phyloP scores from a whole-genome alignment of 1,140 invertebrate genomes.

The Heliconius hewitsoni region DNA sequence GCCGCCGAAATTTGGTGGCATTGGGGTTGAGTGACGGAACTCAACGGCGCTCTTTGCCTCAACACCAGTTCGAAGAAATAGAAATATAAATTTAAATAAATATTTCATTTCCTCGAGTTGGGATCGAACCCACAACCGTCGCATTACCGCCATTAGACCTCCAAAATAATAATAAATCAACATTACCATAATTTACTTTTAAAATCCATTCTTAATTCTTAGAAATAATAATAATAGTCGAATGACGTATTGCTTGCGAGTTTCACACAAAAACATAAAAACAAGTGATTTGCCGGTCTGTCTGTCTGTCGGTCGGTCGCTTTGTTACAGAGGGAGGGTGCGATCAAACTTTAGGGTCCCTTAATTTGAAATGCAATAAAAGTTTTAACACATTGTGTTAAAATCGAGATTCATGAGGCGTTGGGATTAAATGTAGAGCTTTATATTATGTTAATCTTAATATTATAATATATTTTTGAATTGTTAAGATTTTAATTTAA shows the following conservation, averaged over 20 bases:
- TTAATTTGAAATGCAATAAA: slow-evolving; percentile 8
- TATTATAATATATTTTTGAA: background rate
- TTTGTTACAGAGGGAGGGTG: background rate
- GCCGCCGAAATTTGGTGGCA: no score
- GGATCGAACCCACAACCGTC: no score
- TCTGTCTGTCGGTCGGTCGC: background rate
- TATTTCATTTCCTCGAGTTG: no score
- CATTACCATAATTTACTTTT: background rate
- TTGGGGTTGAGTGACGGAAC: no score
- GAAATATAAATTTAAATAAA: no score
- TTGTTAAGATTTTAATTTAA: background rate
- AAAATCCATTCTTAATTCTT: background rate
- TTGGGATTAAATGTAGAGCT: background rate
- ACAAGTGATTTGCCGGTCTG: background rate
- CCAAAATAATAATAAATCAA: background rate
- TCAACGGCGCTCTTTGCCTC: no score
- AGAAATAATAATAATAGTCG: background rate
- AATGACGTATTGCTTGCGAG: background rate
- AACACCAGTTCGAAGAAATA: no score
- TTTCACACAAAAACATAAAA: slow-evolving; percentile 10
- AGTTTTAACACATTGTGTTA: background rate
- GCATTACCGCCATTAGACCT: no score
- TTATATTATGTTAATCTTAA: background rate
- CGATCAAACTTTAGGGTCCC: background rate
- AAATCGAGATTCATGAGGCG: slow-evolving; percentile 1